Base-by-base conservation (phyloP, 1,140 invertebrate genomes). In the Drosophila parvula region DNA sequence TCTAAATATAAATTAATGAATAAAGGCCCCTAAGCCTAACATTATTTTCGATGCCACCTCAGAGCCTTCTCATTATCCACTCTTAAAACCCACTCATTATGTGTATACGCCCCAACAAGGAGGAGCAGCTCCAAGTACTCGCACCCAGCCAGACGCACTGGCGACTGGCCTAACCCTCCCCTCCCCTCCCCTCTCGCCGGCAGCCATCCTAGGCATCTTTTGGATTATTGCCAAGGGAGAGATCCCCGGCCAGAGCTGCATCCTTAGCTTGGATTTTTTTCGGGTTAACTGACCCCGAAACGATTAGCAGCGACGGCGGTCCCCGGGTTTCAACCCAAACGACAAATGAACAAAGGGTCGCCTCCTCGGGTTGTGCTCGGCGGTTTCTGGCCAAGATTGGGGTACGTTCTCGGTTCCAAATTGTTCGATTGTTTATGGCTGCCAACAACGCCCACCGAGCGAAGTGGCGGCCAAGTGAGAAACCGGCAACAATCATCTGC, bases 381-480 rank as follows among this genome's bases (percentile, higher is more conserved):
- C 51, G 51, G 45, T 41, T 62, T 50, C 59, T 80, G 81, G 76
- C 61, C 53, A 53, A 58, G 60, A 79, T 77, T 65, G 74, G 58
- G 63, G 53, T 60, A 4, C 32, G 18, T 36, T 22, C 61, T 51
- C 36, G 62, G 80, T 4, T 38, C 81, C 84, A 89, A 90, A 90
- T 90, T 90, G 79, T 90, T 81, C 86, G 86, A 90, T 90, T 90
- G 86, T 90, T 90, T 90, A 90, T 90, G 69, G 82, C 82, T 75
- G 84, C 69, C 79, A 74, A 81, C 82, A 88, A 90, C 82, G 86
- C 86, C 86, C 88, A 90, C 86, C 74, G 68, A 71, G 68, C 47
- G 44, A 41, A 71, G 68, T 70, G 51, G 68, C 62, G 63, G 67
- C 68, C 64, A 86, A 90, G 86, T 86, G 82, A 90, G 82, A 90